Evolutionary conservation across 1,140 invertebrate species (phyloP).

Genomic region (Scaptomyza graminum): DNA sequence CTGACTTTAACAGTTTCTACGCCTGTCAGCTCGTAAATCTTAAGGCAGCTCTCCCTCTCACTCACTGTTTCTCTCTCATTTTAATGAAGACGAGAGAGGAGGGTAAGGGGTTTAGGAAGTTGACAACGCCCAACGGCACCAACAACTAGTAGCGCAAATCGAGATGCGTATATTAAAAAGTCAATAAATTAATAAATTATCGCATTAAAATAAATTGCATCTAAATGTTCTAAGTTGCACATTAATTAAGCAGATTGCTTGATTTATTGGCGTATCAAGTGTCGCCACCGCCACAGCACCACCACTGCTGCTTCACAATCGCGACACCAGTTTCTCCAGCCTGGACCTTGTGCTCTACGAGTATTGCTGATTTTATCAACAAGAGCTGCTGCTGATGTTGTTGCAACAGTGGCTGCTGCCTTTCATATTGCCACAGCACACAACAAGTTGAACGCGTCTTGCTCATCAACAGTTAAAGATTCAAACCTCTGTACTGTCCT

Average conservation of each 20-base stretch:
- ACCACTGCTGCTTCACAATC: slow-evolving; percentile 2
- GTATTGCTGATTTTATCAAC: slow-evolving; percentile 59
- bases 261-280: slow-evolving; percentile 84
- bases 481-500: neutral
- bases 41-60: slow-evolving; percentile 4
- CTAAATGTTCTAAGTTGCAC: slow-evolving; percentile 84
- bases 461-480: slow-evolving; percentile 39
- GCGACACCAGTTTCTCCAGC: slow-evolving; percentile 14
- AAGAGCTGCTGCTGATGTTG: slow-evolving; percentile 16
- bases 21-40: slow-evolving; percentile 83
- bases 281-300: slow-evolving; percentile 50
- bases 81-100: slow-evolving; percentile 23
- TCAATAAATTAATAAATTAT: slow-evolving; percentile 84
- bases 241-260: slow-evolving; percentile 84
- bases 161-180: slow-evolving; percentile 69
- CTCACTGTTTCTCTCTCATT: slow-evolving; percentile 25
- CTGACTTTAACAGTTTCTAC: slow-evolving; percentile 81
- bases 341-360: slow-evolving; percentile 44
- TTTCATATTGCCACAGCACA: slow-evolving; percentile 39
- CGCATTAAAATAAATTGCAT: slow-evolving; percentile 83
- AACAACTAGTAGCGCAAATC: slow-evolving; percentile 11
- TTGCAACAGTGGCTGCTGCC: slow-evolving; percentile 6
- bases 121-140: slow-evolving; percentile 28
- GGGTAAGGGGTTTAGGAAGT: neutral
- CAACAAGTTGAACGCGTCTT: slow-evolving; percentile 36